These are phyloP conservation scores for Hypotaenidia okinawae DNA, from an alignment of 2,797 vertebrate genomes.

Conservation along the genomic window DNA sequence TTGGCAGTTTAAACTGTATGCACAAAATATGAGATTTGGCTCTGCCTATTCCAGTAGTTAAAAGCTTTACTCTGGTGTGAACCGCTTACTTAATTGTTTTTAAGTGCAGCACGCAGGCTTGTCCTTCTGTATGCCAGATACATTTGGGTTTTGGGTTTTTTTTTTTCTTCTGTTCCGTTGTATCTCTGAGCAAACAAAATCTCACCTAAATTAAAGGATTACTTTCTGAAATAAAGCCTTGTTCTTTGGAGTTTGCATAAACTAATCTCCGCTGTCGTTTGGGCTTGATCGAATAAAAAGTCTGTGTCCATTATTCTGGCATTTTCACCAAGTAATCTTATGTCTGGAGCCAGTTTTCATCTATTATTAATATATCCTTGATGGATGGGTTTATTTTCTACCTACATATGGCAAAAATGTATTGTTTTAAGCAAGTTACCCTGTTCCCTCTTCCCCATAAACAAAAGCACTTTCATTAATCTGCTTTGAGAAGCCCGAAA, in stretches of 20 bases:
- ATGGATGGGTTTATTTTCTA: slow-evolving; percentile 60
- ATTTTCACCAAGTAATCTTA: slow-evolving; percentile 57
- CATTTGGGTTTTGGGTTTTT: background rate
- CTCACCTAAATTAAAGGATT: slow-evolving; percentile 67
- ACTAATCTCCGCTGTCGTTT: slow-evolving; percentile 52
- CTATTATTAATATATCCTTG: slow-evolving; percentile 66
- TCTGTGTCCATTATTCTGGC: slow-evolving; percentile 43
- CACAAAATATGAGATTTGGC: slow-evolving; percentile 35
- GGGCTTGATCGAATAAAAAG: slow-evolving; percentile 50
- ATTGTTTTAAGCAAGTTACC: slow-evolving; percentile 11
- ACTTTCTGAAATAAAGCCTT: slow-evolving; percentile 59
- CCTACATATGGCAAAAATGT: slow-evolving; percentile 47
- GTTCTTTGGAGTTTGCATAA: slow-evolving; percentile 61
- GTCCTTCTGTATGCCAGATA: slow-evolving; percentile 34
- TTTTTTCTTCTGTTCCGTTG: slow-evolving; percentile 6
- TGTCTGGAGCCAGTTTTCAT: slow-evolving; percentile 60
- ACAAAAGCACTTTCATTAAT: slow-evolving; percentile 53
- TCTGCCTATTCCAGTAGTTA: slow-evolving; percentile 33
- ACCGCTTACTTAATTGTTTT: slow-evolving; percentile 39
- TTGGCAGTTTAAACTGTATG: slow-evolving; percentile 59
- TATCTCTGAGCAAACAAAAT: slow-evolving; percentile 55
- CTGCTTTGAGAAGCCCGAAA: slow-evolving; percentile 41
- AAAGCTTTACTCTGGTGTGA: slow-evolving; percentile 10
- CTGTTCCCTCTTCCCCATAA: slow-evolving; percentile 11
- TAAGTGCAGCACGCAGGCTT: slow-evolving; percentile 16